Evolutionary conservation across 2,113 vertebrate genomes (phyloP).

Genomic region (Thunnus maccoyii): DNA sequence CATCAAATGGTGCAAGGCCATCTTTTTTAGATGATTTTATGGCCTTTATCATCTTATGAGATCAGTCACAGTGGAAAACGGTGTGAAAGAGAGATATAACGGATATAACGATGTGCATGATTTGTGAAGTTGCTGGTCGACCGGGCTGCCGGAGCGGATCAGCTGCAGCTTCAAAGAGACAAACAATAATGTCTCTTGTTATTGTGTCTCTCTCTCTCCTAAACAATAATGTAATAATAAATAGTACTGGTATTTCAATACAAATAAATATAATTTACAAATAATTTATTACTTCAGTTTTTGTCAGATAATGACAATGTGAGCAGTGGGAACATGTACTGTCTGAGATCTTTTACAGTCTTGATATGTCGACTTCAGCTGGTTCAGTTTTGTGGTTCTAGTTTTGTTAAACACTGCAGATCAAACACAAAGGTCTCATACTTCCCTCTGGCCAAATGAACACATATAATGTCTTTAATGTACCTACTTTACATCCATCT

Average conservation of each 20-base stretch:
- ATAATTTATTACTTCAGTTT: too few species aligned
- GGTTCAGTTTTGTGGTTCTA: too few species aligned
- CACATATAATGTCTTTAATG: too few species aligned
- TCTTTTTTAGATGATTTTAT: slow-evolving; percentile 5
- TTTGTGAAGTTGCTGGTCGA: slow-evolving; percentile 8
- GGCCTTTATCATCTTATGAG: neutral
- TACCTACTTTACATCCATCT: too few species aligned
- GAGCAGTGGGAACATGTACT: neutral
- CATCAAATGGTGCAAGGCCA: neutral
- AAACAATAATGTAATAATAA: neutral
- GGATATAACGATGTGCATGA: slow-evolving; percentile 10
- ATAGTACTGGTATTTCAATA: neutral
- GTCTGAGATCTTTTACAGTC: neutral
- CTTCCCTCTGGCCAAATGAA: too few species aligned
- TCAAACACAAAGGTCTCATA: too few species aligned
- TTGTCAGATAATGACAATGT: slow-evolving; percentile 11
- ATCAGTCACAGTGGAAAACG: slow-evolving; percentile 27
- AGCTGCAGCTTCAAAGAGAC: neutral
- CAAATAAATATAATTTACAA: too few species aligned
- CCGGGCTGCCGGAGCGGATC: neutral
- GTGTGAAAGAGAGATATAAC: neutral
- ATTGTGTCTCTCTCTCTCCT: too few species aligned
- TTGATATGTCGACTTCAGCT: too few species aligned
- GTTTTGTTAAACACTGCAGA: too few species aligned
- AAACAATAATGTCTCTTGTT: too few species aligned